Base-by-base conservation (phyloP, 2,797 vertebrate species). In the Chrosomus eos region DNA sequence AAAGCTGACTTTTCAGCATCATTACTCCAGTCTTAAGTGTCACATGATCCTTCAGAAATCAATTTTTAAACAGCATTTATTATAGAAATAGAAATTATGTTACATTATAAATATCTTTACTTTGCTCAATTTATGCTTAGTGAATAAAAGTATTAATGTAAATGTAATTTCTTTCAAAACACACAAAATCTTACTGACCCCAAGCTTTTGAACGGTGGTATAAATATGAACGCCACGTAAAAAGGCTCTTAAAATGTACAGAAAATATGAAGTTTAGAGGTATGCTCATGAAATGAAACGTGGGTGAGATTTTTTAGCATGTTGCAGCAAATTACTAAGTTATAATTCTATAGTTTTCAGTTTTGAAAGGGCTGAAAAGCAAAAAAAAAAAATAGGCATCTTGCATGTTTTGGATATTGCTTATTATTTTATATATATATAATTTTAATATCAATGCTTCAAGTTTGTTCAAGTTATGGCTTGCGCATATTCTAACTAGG, bases 401-500 rank as follows among this genome's bases (percentile, higher is more conserved):
- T 83, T 76, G 72, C 60, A 67, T 55, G 36, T 58, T 75, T 83
- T 68, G 45, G 68, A 85, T 74, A 71, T 85, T 87, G 86, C 79
- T 85, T 83, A 84, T 74, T 28, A 70, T 75, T 85, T 76, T 38
- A 36, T 36, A 33, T 48, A 45, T 66, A 36, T 64, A 7, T 87
- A 71, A 21, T 74, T 86, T 83, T 82, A 48, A 51, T 80, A 55
- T 58, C 62, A 19, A 85, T 60, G 60, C 71, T 82, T 88, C 80
- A 89, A 85, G 83, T 88, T 84, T 87, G 36, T 82, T 89, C 76
- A 86, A 87, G 70, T 88, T 89, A 88, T 89, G 87, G 85, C 60
- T 87, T 88, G 70, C 71, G 74, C 82, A 84, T 64, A 51, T 73
- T 74, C 75, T 82, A 72, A 36, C 45, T n/a, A n/a, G n/a, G n/a